These are phyloP conservation scores for Capricornis sumatraensis DNA, from an alignment of 2,113 vertebrate genomes.

Conservation along the genomic window DNA sequence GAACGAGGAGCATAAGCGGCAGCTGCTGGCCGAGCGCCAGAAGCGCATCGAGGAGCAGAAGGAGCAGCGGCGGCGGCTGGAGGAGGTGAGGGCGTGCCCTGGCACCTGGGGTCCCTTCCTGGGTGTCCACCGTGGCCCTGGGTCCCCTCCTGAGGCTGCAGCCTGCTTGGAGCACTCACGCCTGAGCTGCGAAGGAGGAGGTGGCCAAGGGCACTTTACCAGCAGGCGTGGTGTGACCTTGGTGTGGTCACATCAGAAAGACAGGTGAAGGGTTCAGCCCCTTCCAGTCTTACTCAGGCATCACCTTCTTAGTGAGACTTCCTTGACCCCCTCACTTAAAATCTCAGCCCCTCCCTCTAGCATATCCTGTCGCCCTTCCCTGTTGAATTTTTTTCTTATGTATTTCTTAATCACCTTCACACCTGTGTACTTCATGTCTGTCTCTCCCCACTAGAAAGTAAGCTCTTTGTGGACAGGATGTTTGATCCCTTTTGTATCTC, in stretches of 20 bases:
- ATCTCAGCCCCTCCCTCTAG: too few relatives aligned
- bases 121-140: accelerated
- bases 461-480: background rate
- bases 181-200: too few relatives aligned
- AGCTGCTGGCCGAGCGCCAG: conserved; percentile 95
- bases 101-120: accelerated
- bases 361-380: background rate
- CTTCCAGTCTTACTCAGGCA: accelerated
- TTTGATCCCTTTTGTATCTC: background rate
- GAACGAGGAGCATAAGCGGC: conserved; percentile 97
- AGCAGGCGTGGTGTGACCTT: accelerated
- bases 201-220: background rate
- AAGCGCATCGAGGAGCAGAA: conserved; percentile 99
- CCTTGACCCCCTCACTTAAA: background rate
- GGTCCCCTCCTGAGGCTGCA: accelerated
- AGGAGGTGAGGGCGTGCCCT: conserved; percentile 85
- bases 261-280: background rate
- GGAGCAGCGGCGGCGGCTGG: conserved; percentile 93
- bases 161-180: background rate
- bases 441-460: background rate
- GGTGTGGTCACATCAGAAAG: background rate
- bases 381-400: background rate
- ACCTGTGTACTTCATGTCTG: accelerated
- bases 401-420: background rate
- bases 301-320: background rate